Conservation (phyloP, 92 coral and sea anemone species). For the Epizoanthus ramosus region DNA sequence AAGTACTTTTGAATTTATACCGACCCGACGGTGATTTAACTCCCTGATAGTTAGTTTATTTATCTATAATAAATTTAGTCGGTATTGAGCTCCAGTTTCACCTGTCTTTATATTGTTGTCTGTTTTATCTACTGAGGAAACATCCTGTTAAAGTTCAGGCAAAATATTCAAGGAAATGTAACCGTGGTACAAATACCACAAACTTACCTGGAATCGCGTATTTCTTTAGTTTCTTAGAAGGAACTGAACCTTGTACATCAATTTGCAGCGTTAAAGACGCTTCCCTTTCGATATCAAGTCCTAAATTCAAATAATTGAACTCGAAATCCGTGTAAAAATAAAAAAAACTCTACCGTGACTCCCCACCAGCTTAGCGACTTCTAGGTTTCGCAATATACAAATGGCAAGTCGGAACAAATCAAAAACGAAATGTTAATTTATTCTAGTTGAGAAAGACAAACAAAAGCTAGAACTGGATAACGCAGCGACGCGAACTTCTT, state of each 20-base stretch:
- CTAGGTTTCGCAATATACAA: conserved; percentile 11
- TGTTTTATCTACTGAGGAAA: neutral
- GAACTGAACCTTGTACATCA: neutral
- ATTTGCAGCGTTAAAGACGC: no score
- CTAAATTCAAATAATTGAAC: neutral
- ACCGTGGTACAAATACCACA: neutral
- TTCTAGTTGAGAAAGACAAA: conserved; percentile 15
- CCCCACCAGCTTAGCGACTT: neutral
- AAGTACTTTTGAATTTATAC: neutral
- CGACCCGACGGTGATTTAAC: neutral
- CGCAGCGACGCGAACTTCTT: conserved; percentile 15
- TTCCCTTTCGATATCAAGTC: neutral
- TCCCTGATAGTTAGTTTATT: neutral
- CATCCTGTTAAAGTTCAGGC: neutral
- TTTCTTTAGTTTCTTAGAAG: neutral
- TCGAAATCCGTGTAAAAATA: neutral
- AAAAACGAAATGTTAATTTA: conserved; percentile 17
- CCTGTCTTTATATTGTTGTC: neutral
- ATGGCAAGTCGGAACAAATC: neutral
- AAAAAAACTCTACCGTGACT: neutral
- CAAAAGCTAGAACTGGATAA: conserved; percentile 12
- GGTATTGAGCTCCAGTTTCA: neutral
- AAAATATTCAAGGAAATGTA: conserved; percentile 14
- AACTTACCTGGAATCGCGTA: conserved; percentile 12
- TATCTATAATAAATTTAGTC: conserved; percentile 12